Base-by-base conservation (phyloP, 2,888 invertebrate species). In the Azorinus chamasolen region DNA sequence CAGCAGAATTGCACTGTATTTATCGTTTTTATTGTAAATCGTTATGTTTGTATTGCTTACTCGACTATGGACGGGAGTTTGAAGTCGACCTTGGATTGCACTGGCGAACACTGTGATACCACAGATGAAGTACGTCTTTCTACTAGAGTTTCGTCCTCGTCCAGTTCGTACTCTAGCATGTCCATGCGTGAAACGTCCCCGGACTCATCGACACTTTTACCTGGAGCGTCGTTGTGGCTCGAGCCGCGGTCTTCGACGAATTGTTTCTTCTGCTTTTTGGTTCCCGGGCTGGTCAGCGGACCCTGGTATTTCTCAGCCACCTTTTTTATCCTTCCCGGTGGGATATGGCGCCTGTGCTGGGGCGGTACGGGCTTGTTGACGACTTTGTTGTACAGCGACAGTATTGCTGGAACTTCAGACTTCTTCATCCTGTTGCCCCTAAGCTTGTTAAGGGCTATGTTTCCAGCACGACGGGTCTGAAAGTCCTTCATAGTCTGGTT, bases 401-500 rank as follows among this genome's bases (percentile, higher is more conserved):
- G 14, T 18, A 84, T 61, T 2, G 65, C 74, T 1, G 84, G 83
- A 20, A 50, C 43, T 1, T 79, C 72, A 6, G 54, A 51, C 46
- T 76, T 66, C 55, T 69, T 71, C 14, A 22, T 64, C 18, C 61
- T 20, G n/a, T 61, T 25, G 18, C 82, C 78, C 37, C 62, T 66
- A 27, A 79, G 12, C 37, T 62, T 71, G 24, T 50, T 65, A 20
- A 71, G 18, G 6, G 81, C 50, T 20, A 70, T 53, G 22, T 70
- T 72, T 1, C 75, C 81, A 18, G 59, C 68, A 10, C 83, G 73
- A 8, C 83, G 64, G 1, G 65, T 57, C 37, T 79, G 79, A 22
- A 86, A 76, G 3, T 80, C 84, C 14, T 79, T 74, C 8, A 85
- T 45, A 5, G 65, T 70, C 8, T 77, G 46, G n/a, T 73, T 63